phyloP scores from a whole-genome alignment of 2,797 vertebrate species.

The Menidia menidia region DNA sequence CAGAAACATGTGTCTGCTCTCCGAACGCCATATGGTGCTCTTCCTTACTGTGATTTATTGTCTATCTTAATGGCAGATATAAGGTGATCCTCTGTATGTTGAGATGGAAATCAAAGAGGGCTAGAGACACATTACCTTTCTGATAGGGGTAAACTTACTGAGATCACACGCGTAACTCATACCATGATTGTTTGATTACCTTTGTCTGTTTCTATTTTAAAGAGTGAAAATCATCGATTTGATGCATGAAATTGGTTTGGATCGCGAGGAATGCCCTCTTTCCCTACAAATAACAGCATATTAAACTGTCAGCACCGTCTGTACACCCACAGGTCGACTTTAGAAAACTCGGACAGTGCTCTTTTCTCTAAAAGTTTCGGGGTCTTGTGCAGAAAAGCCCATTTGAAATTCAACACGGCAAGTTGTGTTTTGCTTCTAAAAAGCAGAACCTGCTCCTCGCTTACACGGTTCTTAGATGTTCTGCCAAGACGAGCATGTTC shows the following conservation, averaged over 20 bases:
- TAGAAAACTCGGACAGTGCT: constrained; percentile 6
- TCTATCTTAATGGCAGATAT: constrained; percentile 3
- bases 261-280: constrained; percentile 33
- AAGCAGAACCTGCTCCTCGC: neutral
- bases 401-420: neutral
- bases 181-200: neutral
- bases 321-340: constrained; percentile 17
- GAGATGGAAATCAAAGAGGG: neutral
- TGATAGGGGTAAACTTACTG: neutral
- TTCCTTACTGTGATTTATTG: neutral
- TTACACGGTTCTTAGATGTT: neutral
- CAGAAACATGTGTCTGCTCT: neutral
- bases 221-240: constrained; percentile 11
- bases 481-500: neutral
- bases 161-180: neutral
- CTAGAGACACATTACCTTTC: neutral
- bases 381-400: neutral
- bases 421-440: neutral
- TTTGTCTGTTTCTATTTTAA: constrained; percentile 6
- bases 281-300: constrained; percentile 16
- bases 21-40: constrained; percentile 6
- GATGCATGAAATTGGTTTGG: constrained; percentile 19
- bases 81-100: neutral
- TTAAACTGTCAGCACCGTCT: neutral
- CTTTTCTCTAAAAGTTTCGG: neutral